These are phyloP conservation scores for Antheraea mylitta DNA, from an alignment of 1,140 invertebrate genomes.

Conservation along the genomic window DNA sequence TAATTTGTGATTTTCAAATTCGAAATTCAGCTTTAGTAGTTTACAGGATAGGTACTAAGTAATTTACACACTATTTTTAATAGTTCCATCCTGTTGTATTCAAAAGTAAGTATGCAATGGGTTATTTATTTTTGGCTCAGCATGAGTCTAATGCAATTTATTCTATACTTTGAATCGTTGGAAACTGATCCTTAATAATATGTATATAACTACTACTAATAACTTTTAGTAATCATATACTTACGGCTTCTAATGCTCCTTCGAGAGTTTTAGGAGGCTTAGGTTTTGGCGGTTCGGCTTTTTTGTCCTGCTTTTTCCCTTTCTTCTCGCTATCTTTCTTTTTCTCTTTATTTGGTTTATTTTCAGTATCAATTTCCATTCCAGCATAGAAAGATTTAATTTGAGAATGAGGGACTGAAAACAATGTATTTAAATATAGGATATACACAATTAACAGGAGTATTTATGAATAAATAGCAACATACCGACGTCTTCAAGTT, in stretches of 20 bases:
- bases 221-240: conserved; percentile 24
- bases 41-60: too few relatives aligned
- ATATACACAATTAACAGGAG: conserved; percentile 7
- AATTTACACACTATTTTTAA: too few relatives aligned
- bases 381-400: conserved; percentile 63
- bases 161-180: too few relatives aligned
- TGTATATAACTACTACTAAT: background rate
- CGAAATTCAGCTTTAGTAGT: too few relatives aligned
- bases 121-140: too few relatives aligned
- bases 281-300: conserved; percentile 73
- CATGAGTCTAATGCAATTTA: too few relatives aligned
- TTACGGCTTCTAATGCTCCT: conserved; percentile 82
- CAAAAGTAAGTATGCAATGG: too few relatives aligned
- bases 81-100: too few relatives aligned
- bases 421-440: conserved; percentile 11
- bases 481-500: conserved; percentile 67
- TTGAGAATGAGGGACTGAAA: conserved; percentile 58
- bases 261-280: conserved; percentile 84
- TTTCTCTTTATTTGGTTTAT: conserved; percentile 70
- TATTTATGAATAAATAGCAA: conserved; percentile 19
- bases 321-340: conserved; percentile 69
- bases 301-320: conserved; percentile 74
- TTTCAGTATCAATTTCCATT: conserved; percentile 72
- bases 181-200: background rate
- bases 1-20: too few relatives aligned